phyloP scores from a whole-genome alignment of 2,888 invertebrate species.

The Archips xylosteana region DNA sequence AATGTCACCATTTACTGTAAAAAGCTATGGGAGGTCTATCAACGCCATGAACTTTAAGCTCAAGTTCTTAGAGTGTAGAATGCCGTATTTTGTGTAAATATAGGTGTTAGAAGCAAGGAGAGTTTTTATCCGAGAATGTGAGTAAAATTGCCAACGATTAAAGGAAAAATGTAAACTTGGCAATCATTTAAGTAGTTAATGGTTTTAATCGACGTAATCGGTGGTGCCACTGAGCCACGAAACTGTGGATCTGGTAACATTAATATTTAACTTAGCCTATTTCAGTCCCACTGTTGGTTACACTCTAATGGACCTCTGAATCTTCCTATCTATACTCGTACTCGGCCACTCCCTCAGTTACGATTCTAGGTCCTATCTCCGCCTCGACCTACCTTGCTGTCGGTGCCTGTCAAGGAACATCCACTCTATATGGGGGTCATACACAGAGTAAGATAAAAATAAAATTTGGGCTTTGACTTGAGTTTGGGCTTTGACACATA shows the following conservation, averaged over 20 bases:
- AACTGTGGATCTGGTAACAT: neutral
- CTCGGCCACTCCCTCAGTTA: too few species aligned
- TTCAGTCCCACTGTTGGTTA: too few species aligned
- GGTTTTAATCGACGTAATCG: conserved; percentile 56
- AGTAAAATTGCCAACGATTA: conserved; percentile 57
- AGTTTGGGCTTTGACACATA: too few species aligned
- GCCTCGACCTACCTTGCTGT: too few species aligned
- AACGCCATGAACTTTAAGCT: neutral
- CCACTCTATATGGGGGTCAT: too few species aligned
- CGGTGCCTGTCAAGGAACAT: too few species aligned
- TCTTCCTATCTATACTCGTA: too few species aligned
- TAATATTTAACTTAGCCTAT: too few species aligned
- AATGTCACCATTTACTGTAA: conserved; percentile 16
- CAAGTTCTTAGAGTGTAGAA: neutral
- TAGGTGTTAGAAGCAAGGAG: conserved; percentile 40
- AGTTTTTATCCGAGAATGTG: conserved; percentile 49
- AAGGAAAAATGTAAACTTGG: conserved; percentile 57
- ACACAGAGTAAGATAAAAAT: too few species aligned
- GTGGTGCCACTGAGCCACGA: conserved; percentile 21
- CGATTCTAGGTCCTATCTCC: too few species aligned
- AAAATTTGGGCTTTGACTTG: too few species aligned
- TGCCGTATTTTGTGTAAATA: conserved; percentile 12
- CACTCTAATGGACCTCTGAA: too few species aligned
- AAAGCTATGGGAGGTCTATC: conserved; percentile 3
- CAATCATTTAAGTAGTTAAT: conserved; percentile 64